Percentiles rank a stretch among this genome's conserved stretches.
phyloP scores from a whole-genome alignment of 1,140 invertebrate genomes.

The Chironomus striatipennis region DNA sequence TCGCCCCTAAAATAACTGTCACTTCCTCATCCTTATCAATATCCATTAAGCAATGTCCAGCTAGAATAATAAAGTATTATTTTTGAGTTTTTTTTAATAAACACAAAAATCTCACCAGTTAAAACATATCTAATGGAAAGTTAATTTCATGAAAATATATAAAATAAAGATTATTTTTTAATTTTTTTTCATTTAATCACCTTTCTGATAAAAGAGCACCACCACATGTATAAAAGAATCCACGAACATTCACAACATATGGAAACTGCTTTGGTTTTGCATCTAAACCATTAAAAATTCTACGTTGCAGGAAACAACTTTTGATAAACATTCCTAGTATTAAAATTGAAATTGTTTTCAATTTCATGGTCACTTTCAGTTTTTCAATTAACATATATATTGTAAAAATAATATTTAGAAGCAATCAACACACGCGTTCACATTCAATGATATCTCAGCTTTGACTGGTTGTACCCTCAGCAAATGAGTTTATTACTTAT shows the following conservation, averaged over 20 bases:
- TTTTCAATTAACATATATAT: background rate
- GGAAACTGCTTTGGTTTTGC: background rate
- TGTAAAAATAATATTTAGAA: background rate
- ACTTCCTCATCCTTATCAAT: background rate
- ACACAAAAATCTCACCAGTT: background rate
- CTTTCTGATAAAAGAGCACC: background rate
- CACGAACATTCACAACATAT: background rate
- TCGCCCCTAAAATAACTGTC: background rate
- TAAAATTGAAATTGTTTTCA: background rate
- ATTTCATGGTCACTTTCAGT: background rate
- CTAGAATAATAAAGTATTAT: background rate
- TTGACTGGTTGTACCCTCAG: background rate
- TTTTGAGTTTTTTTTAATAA: background rate
- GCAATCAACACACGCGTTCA: background rate
- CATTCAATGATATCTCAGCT: background rate
- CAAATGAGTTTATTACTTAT: background rate
- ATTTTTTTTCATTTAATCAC: background rate
- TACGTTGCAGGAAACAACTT: background rate
- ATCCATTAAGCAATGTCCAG: constrained; percentile 1
- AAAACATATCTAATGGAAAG: background rate
- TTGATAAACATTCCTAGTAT: background rate
- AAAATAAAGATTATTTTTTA: too few species aligned
- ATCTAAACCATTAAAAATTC: background rate
- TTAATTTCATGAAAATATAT: too few species aligned
- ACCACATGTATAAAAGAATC: background rate